phyloP scores from a whole-genome alignment of 1,140 invertebrate species.

The Carposina sasakii region DNA sequence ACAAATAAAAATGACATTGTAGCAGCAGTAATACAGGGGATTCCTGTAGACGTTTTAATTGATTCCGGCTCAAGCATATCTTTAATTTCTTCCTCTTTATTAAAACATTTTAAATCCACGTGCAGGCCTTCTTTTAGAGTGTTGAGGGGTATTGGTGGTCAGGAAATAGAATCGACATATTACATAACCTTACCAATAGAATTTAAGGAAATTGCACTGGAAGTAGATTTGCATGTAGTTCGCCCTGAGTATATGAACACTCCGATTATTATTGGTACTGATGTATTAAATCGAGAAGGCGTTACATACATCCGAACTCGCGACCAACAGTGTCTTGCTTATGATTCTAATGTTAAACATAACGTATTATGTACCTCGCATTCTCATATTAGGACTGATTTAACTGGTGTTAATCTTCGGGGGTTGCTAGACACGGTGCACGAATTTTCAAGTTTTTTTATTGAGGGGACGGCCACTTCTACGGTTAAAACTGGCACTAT shows the following conservation, averaged over 20 bases:
- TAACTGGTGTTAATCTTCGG: not conserved
- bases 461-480: not conserved
- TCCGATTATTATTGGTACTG: constrained; percentile 2
- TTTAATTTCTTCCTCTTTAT: not conserved
- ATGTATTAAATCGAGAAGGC: not conserved
- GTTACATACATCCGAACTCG: not conserved
- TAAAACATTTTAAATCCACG: not conserved
- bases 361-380: no score
- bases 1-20: not conserved
- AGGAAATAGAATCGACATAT: not conserved
- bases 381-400: no score
- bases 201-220: not conserved
- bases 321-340: not conserved
- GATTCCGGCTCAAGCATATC: constrained; percentile 5
- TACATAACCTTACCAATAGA: constrained; percentile 1
- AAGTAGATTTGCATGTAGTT: constrained; percentile 1
- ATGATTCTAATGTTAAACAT: not conserved
- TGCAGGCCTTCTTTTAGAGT: constrained; percentile 5
- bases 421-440: not conserved
- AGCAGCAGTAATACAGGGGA: not conserved
- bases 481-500: constrained; percentile 2
- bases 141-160: constrained; percentile 1
- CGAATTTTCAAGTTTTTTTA: not conserved
- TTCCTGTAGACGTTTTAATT: constrained; percentile 4
- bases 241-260: not conserved